Conservation (phyloP, 2,888 invertebrate species). For the Pilophorus perplexus region DNA sequence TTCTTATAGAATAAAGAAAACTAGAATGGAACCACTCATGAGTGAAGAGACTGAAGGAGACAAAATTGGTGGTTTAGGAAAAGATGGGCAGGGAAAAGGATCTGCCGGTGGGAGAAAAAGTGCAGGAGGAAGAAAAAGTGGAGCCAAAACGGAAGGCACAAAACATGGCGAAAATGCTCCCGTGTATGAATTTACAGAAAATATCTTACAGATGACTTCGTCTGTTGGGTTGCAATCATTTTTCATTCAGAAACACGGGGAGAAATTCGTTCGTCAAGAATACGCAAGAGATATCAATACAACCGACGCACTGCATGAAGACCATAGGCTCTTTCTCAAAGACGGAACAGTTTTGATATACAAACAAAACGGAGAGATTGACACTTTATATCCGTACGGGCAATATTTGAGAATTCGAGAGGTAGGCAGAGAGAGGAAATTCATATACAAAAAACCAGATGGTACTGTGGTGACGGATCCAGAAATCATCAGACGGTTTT, state of each 20-base stretch:
- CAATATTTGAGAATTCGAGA: constrained; percentile 1
- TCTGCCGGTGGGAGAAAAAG: background rate
- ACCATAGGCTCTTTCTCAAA: background rate
- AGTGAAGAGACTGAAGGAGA: background rate
- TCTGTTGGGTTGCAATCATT: background rate
- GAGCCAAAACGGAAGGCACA: background rate
- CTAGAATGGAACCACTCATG: background rate
- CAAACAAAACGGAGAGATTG: background rate
- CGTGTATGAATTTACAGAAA: background rate
- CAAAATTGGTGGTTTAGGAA: background rate
- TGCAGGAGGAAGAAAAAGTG: background rate
- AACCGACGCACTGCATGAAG: background rate
- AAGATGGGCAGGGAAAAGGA: background rate
- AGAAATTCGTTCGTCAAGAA: constrained; percentile 6
- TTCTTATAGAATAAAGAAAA: constrained; percentile 5
- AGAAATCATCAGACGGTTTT: no score
- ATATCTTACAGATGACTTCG: background rate
- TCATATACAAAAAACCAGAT: background rate
- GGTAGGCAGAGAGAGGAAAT: background rate
- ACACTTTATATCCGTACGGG: constrained; percentile 5
- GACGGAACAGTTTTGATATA: constrained; percentile 18
- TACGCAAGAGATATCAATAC: constrained; percentile 1
- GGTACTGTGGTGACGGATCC: background rate
- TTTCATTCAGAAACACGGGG: background rate
- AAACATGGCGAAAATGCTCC: background rate